Percentiles rank a stretch among this genome's conserved stretches.
Evolutionary conservation across 2,113 vertebrate genomes (phyloP).

Genomic region (Aspidoscelis tigris): DNA sequence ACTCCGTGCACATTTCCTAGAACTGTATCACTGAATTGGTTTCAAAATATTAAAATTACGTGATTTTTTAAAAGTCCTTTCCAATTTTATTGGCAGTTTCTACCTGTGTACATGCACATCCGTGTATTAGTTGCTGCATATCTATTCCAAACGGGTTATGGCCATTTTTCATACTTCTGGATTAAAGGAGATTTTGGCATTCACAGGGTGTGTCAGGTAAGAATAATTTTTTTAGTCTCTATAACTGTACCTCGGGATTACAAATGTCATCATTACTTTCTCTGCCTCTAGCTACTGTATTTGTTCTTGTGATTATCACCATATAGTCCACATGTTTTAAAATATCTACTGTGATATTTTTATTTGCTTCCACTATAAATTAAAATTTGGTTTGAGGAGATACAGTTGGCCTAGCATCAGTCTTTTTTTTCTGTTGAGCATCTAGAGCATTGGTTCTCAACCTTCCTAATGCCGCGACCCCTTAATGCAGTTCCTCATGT

Average conservation of each 20-base stretch:
- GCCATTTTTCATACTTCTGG: constrained; percentile 99
- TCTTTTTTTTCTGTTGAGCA: no score
- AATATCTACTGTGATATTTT: no score
- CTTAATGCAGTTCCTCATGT: no score
- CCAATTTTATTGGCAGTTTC: constrained; percentile 82
- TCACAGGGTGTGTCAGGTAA: constrained; percentile 96
- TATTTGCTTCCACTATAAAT: no score
- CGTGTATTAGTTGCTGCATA: constrained; percentile 96
- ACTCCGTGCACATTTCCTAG: background rate
- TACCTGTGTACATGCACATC: constrained; percentile 98
- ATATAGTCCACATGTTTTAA: no score
- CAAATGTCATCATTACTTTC: background rate
- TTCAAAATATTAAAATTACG: background rate
- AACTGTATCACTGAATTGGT: background rate
- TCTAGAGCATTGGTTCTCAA: no score
- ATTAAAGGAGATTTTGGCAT: constrained; percentile 96
- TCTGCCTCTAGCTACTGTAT: no score
- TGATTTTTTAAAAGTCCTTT: background rate
- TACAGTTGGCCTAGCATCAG: no score
- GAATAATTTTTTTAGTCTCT: constrained; percentile 7
- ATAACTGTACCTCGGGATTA: background rate
- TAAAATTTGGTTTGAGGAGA: no score
- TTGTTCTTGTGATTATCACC: no score
- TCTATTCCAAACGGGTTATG: constrained; percentile 97
- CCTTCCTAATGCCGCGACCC: no score